phyloP scores from a whole-genome alignment of 2,113 vertebrate species.

The Nycticebus coucang region DNA sequence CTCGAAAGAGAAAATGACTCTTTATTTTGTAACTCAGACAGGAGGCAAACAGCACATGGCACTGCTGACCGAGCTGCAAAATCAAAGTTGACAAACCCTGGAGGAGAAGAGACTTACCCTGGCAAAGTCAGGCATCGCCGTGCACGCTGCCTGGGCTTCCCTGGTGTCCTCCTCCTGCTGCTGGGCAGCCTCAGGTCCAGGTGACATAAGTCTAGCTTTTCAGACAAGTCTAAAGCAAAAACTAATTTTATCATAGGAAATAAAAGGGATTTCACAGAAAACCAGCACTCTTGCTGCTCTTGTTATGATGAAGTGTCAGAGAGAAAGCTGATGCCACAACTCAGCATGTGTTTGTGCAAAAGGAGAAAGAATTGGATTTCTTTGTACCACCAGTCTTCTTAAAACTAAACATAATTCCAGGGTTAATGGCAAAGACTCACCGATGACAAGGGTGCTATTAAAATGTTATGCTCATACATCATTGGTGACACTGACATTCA shows the following conservation, averaged over 20 bases:
- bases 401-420: neutral
- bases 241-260: slow-evolving; percentile 69
- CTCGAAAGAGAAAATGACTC: slow-evolving; percentile 80
- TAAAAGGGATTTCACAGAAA: slow-evolving; percentile 19
- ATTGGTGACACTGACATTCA: neutral
- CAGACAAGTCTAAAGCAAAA: slow-evolving; percentile 69
- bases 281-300: neutral
- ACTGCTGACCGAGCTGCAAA: slow-evolving; percentile 81
- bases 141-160: slow-evolving; percentile 63
- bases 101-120: slow-evolving; percentile 71
- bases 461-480: neutral
- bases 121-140: slow-evolving; percentile 67
- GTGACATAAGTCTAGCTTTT: slow-evolving; percentile 73
- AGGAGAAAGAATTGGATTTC: neutral
- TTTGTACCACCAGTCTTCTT: neutral
- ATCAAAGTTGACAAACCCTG: slow-evolving; percentile 85
- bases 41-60: slow-evolving; percentile 80
- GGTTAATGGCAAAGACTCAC: neutral
- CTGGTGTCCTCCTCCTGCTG: slow-evolving; percentile 62
- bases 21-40: slow-evolving; percentile 82
- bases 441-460: neutral
- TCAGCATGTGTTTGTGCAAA: neutral
- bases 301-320: neutral
- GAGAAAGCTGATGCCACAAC: neutral
- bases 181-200: slow-evolving; percentile 58